These are phyloP conservation scores for Carassius auratus DNA, from an alignment of 2,113 vertebrate genomes.

Conservation along the genomic window DNA sequence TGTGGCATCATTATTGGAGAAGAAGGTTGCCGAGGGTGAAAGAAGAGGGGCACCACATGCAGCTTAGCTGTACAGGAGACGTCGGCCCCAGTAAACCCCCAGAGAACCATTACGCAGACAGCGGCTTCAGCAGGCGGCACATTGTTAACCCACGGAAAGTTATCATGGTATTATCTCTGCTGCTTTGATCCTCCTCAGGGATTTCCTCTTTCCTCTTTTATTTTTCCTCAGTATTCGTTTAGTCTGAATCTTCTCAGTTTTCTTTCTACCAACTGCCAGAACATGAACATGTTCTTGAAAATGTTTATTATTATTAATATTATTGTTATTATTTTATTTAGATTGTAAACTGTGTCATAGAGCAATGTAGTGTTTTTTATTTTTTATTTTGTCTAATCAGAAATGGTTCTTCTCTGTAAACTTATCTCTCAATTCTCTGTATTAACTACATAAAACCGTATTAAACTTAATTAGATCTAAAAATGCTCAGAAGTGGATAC, in stretches of 20 bases:
- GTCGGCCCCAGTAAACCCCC: slow-evolving; percentile 54
- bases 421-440: neutral
- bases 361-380: neutral
- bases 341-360: neutral
- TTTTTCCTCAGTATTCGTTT: slow-evolving; percentile 28
- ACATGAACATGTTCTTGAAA: slow-evolving; percentile 54
- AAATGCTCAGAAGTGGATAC: neutral
- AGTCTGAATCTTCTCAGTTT: slow-evolving; percentile 57
- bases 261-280: neutral
- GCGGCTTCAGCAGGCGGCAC: slow-evolving; percentile 65
- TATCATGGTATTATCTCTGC: slow-evolving; percentile 72
- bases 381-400: neutral
- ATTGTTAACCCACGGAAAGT: slow-evolving; percentile 69
- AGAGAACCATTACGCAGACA: slow-evolving; percentile 77
- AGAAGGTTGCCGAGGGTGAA: slow-evolving; percentile 68
- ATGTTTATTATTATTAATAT: neutral
- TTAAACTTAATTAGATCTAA: neutral
- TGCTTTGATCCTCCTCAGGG: slow-evolving; percentile 69
- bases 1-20: slow-evolving; percentile 71
- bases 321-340: neutral
- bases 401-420: neutral
- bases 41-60: slow-evolving; percentile 71
- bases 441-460: neutral
- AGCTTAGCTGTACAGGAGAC: slow-evolving; percentile 54
- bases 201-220: slow-evolving; percentile 63